These are phyloP conservation scores for Scaptomyza graminum DNA, from an alignment of 1,140 invertebrate genomes.

Conservation along the genomic window DNA sequence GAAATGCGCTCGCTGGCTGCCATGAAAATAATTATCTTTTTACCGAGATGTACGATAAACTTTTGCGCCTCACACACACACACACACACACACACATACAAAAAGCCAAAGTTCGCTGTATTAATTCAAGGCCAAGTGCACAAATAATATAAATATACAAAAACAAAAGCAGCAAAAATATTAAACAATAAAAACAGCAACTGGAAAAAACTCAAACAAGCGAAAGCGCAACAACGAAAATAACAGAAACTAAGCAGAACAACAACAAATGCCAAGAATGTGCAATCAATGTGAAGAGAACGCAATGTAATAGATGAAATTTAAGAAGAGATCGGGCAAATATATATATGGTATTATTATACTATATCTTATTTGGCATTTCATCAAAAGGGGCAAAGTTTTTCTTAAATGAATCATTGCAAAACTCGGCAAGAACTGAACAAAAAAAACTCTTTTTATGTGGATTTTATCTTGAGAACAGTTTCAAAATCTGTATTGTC, in stretches of 20 bases:
- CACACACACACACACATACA: background rate
- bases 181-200: constrained; percentile 16
- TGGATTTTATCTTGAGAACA: too few relatives aligned
- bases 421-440: background rate
- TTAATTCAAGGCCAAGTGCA: constrained; percentile 81
- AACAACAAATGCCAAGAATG: constrained; percentile 2
- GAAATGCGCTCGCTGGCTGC: constrained; percentile 63
- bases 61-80: constrained; percentile 38
- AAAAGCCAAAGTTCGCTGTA: constrained; percentile 81
- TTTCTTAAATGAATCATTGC: background rate
- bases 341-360: background rate
- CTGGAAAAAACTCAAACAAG: too few relatives aligned
- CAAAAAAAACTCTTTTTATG: too few relatives aligned
- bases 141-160: constrained; percentile 53
- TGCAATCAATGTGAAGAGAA: background rate
- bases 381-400: background rate
- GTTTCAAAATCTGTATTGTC: too few relatives aligned
- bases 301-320: background rate
- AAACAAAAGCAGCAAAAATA: constrained; percentile 7
- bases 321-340: background rate
- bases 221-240: constrained; percentile 1
- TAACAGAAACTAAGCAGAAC: constrained; percentile 10
- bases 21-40: constrained; percentile 79
- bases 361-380: background rate
- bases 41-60: constrained; percentile 82